Conservation (phyloP, 2,113 vertebrate genomes). For the Bubo blakistoni region DNA sequence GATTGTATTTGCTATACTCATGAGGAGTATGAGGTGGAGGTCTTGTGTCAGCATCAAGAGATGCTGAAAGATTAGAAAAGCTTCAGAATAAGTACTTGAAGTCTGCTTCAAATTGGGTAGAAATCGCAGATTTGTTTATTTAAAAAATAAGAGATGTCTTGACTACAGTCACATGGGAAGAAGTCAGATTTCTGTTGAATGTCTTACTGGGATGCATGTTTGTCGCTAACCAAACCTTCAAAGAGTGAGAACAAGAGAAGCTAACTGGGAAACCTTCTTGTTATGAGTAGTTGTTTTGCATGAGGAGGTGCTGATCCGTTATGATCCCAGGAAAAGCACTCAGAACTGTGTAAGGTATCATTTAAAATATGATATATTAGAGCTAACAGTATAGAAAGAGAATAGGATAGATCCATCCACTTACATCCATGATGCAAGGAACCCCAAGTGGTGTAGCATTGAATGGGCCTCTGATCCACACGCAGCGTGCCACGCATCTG, state of each 20-base stretch:
- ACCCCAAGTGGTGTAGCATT: not conserved
- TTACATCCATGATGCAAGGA: not conserved
- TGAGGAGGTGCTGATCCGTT: not conserved
- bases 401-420: not conserved
- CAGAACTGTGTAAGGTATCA: not conserved
- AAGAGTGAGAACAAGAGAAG: not conserved
- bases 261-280: not conserved
- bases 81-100: not conserved
- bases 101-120: not conserved
- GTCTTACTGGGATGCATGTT: not conserved
- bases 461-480: not conserved
- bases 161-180: not conserved
- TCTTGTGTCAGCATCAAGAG: not conserved
- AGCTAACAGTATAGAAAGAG: not conserved
- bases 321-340: not conserved
- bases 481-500: fast-evolving
- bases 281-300: not conserved
- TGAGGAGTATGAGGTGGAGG: not conserved
- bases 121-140: not conserved
- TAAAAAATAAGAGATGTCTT: not conserved
- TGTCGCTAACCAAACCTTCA: not conserved
- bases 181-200: not conserved
- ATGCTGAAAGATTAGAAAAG: not conserved
- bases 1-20: not conserved
- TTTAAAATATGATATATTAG: not conserved